These are phyloP conservation scores for Drosophila kikkawai DNA, from an alignment of 1,140 invertebrate species.

Conservation along the genomic window DNA sequence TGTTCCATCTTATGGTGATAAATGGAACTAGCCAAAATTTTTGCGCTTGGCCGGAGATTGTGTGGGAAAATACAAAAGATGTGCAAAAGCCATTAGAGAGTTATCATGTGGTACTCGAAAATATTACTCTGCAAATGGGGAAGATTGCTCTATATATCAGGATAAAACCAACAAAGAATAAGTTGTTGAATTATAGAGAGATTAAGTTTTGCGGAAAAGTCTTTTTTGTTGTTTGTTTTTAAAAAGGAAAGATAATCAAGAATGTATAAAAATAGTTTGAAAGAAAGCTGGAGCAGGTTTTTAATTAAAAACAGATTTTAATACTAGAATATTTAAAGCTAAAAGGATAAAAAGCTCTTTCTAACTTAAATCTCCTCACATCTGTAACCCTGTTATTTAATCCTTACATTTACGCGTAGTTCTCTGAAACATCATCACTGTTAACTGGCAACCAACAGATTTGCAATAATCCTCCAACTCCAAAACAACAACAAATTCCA, in stretches of 20 bases:
- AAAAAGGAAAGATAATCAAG: too few species aligned
- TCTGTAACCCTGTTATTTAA: neutral
- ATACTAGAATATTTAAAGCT: neutral
- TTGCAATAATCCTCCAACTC: neutral
- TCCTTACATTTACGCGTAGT: slow-evolving; percentile 4
- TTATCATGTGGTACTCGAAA: slow-evolving; percentile 4
- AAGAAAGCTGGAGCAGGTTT: neutral
- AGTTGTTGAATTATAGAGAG: neutral
- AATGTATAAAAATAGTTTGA: neutral
- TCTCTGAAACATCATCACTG: neutral
- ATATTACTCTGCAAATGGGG: neutral
- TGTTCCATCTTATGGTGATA: slow-evolving; percentile 37
- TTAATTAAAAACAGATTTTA: too few species aligned
- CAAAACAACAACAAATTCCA: slow-evolving; percentile 26
- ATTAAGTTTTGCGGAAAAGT: rapidly evolving
- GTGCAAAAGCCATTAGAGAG: slow-evolving; percentile 17
- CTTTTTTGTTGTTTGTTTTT: neutral
- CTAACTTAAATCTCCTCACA: neutral
- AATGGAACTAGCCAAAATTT: slow-evolving; percentile 55
- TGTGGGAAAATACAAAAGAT: slow-evolving; percentile 30
- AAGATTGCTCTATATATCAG: neutral
- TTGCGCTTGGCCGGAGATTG: slow-evolving; percentile 37
- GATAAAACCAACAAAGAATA: neutral
- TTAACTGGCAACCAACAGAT: slow-evolving; percentile 6
- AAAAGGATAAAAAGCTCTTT: neutral